Conservation (phyloP, 53 echinoderm and acorn worm species). For the Actinopyga echinites region DNA sequence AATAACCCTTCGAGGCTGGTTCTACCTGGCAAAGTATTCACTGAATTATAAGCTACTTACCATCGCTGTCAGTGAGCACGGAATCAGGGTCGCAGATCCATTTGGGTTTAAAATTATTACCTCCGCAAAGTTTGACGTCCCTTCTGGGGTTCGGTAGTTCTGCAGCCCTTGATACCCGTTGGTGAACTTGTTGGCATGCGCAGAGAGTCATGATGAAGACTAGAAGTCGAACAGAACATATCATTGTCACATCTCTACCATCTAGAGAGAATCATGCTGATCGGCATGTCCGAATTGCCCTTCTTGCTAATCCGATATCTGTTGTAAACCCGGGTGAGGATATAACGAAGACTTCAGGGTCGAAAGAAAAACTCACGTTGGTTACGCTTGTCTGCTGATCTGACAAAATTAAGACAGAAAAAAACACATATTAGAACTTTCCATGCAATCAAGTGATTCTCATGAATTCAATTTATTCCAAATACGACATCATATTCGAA, state of each 20-base stretch:
- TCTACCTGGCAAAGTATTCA: too few species aligned
- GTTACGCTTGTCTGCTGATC: too few species aligned
- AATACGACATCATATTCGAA: too few species aligned
- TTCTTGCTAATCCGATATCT: neutral
- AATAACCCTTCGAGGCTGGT: too few species aligned
- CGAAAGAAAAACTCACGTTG: too few species aligned
- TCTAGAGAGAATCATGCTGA: neutral
- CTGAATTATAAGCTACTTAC: neutral
- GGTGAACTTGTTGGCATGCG: too few species aligned
- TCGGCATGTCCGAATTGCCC: neutral
- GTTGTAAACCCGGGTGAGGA: too few species aligned
- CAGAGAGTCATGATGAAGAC: slow-evolving; percentile 16
- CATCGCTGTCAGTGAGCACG: slow-evolving; percentile 3
- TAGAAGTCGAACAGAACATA: slow-evolving; percentile 11
- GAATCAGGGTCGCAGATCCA: slow-evolving; percentile 31
- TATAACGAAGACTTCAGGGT: too few species aligned
- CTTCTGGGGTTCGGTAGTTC: slow-evolving; percentile 25
- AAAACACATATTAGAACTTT: too few species aligned
- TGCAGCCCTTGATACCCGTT: neutral
- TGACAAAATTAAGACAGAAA: too few species aligned
- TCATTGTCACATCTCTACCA: slow-evolving; percentile 23
- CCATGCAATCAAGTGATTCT: too few species aligned
- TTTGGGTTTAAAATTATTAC: neutral
- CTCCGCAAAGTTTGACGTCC: slow-evolving; percentile 25
- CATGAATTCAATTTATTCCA: too few species aligned